A percentile compares a stretch with the other conserved stretches of the same genome.
These are phyloP conservation scores for Dreissena polymorpha DNA, from an alignment of 1,140 invertebrate species.

Conservation along the genomic window DNA sequence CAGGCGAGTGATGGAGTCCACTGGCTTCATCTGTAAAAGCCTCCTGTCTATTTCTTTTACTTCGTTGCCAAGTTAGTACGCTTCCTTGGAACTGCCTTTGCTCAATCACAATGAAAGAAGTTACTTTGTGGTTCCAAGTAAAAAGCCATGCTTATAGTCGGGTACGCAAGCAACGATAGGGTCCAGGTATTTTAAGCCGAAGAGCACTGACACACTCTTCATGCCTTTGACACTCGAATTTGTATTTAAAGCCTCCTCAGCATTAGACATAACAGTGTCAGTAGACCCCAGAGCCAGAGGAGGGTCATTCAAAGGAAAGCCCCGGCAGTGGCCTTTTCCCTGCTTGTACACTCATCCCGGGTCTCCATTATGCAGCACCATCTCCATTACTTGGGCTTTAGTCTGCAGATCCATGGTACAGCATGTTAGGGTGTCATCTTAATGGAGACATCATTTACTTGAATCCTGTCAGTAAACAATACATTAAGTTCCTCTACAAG, in stretches of 20 bases:
- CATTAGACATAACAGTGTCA: neutral
- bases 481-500: too few relatives aligned
- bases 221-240: conserved; percentile 8
- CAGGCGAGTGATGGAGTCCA: too few relatives aligned
- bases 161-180: neutral
- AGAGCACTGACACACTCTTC: neutral
- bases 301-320: neutral
- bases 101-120: conserved; percentile 44
- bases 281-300: neutral
- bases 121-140: too few relatives aligned
- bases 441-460: too few relatives aligned
- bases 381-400: conserved; percentile 15
- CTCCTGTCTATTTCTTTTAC: conserved; percentile 23
- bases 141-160: too few relatives aligned
- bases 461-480: too few relatives aligned
- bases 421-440: conserved; percentile 4
- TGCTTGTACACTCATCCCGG: neutral
- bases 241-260: neutral
- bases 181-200: conserved; percentile 11
- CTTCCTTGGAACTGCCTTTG: neutral
- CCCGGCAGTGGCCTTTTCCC: conserved; percentile 14
- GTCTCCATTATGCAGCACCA: conserved; percentile 21
- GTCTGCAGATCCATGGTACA: conserved; percentile 12
- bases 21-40: too few relatives aligned
- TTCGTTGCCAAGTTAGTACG: conserved; percentile 13